phyloP scores from a whole-genome alignment of 92 coral and sea anemone species.

The Hydrozoanthus gracilis region DNA sequence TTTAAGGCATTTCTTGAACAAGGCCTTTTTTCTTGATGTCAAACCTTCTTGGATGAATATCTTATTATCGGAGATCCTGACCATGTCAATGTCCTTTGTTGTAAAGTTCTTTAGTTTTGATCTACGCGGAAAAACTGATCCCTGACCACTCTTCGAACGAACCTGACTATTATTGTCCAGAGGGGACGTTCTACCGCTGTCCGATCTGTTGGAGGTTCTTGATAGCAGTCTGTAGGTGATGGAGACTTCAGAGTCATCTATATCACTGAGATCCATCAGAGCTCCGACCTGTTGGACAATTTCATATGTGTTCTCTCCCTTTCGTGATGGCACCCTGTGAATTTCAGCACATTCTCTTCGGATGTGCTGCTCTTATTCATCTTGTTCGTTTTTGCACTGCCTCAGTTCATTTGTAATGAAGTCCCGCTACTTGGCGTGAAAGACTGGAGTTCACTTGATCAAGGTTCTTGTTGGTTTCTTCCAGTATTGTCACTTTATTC shows the following conservation, averaged over 20 bases:
- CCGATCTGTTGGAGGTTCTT: neutral
- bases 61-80: constrained; percentile 1
- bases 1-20: no score
- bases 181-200: neutral
- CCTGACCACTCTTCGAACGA: no score
- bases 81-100: no score
- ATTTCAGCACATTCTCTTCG: constrained; percentile 12
- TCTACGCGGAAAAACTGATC: no score
- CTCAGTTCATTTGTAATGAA: neutral
- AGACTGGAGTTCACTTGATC: no score
- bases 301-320: constrained; percentile 16
- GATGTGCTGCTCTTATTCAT: neutral
- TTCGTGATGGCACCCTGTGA: neutral
- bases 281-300: no score
- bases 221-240: neutral
- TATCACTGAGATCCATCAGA: constrained; percentile 4
- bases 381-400: neutral
- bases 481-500: constrained; percentile 2
- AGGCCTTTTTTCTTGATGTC: neutral
- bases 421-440: no score
- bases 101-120: no score
- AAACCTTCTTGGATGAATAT: neutral
- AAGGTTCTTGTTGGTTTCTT: no score
- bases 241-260: constrained; percentile 8
- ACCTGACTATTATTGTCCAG: no score